Percentiles rank a stretch among this genome's conserved stretches.
These are phyloP conservation scores for Phthorimaea operculella DNA, from an alignment of 1,140 invertebrate species.

Conservation along the genomic window DNA sequence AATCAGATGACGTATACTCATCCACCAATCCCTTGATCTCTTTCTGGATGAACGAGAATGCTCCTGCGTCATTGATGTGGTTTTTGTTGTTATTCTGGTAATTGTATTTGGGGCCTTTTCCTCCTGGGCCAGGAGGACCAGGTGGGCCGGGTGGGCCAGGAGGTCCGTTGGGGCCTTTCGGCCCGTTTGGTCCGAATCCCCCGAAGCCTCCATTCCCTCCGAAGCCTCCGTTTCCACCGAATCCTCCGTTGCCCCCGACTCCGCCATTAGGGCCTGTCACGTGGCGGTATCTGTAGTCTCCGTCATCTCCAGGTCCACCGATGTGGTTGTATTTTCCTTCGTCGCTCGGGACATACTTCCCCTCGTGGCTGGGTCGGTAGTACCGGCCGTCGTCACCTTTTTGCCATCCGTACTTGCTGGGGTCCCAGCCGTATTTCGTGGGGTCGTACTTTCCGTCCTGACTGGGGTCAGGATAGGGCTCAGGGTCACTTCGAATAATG, in stretches of 20 bases:
- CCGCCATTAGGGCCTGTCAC: slow-evolving; percentile 49
- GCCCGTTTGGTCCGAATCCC: slow-evolving; percentile 33
- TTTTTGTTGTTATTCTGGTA: slow-evolving; percentile 38
- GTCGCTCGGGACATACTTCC: slow-evolving; percentile 66
- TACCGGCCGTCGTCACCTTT: slow-evolving; percentile 49
- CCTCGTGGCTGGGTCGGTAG: slow-evolving; percentile 48
- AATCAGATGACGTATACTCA: slow-evolving; percentile 40
- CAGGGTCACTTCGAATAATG: neutral
- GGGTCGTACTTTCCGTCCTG: slow-evolving; percentile 52
- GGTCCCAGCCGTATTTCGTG: slow-evolving; percentile 24
- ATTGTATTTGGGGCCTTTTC: neutral
- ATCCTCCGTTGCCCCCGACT: slow-evolving; percentile 29
- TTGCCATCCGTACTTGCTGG: too few relatives aligned
- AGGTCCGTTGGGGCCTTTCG: slow-evolving; percentile 31
- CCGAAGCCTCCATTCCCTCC: slow-evolving; percentile 34
- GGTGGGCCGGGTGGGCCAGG: slow-evolving; percentile 33
- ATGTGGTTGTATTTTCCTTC: slow-evolving; percentile 66
- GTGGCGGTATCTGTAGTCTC: slow-evolving; percentile 64
- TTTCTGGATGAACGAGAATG: slow-evolving; percentile 47
- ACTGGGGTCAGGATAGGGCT: slow-evolving; percentile 3
- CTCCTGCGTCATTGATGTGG: slow-evolving; percentile 30
- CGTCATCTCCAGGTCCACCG: slow-evolving; percentile 52
- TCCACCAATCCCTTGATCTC: slow-evolving; percentile 37
- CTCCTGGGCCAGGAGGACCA: slow-evolving; percentile 30
- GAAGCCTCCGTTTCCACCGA: slow-evolving; percentile 18